phyloP scores from a whole-genome alignment of 1,140 invertebrate species.

The honey bee (Apis mellifera) region Amel_HAv3.1 CM009931.2:17484501-17485000 shows the following conservation, averaged over 20 bases:
- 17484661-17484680: too few species aligned
- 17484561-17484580: background rate
- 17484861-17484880: conserved; percentile 5
- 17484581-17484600: background rate
- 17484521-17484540: background rate
- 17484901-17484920: background rate
- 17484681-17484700: too few species aligned
- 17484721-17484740: too few species aligned
- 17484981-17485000: conserved; percentile 24
- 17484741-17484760: too few species aligned
- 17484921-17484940: conserved; percentile 17
- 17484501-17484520: background rate
- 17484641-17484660: too few species aligned
- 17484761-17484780: too few species aligned
- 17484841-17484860: background rate
- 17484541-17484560: background rate
- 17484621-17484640: background rate
- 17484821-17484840: background rate
- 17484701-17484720: too few species aligned
- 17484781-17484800: too few species aligned
- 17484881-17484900: conserved; percentile 1
- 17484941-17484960: conserved; percentile 1
- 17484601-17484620: background rate
- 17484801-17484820: background rate
- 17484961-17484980: conserved; percentile 1